These are phyloP conservation scores for Orius insidiosus DNA, from an alignment of 1,140 invertebrate species.

Conservation along the genomic window DNA sequence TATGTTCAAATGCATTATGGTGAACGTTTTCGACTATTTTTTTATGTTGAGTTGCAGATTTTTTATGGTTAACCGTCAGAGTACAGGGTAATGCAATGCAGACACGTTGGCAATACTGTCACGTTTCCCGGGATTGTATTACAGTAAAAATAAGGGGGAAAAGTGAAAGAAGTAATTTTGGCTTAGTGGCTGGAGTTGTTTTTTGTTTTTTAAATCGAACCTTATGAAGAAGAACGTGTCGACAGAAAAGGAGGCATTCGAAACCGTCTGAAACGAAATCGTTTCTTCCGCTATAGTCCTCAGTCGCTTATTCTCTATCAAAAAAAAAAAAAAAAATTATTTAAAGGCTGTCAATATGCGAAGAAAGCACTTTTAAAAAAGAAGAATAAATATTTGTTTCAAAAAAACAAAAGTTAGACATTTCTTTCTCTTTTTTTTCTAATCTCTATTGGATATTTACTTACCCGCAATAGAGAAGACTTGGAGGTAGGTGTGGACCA, in stretches of 20 bases:
- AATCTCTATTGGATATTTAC: conserved; percentile 14
- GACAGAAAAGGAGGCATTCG: conserved; percentile 78
- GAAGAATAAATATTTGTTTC: conserved; percentile 1
- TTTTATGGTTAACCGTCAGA: too few species aligned
- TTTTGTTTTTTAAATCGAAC: conserved; percentile 28
- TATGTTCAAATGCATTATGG: too few species aligned
- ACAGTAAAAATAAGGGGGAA: too few species aligned
- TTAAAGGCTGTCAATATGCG: background rate
- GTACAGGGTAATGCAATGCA: too few species aligned
- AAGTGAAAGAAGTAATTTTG: too few species aligned
- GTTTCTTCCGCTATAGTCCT: conserved; percentile 56
- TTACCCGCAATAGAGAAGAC: conserved; percentile 60
- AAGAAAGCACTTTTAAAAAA: background rate
- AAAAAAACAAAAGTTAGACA: conserved; percentile 3
- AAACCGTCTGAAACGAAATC: conserved; percentile 66
- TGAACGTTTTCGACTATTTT: too few species aligned
- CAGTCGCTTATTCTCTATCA: conserved; percentile 45
- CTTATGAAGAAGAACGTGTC: conserved; percentile 86
- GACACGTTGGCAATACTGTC: too few species aligned
- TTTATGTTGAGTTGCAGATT: too few species aligned
- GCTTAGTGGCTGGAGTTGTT: too few species aligned
- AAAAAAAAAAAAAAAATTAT: too few species aligned
- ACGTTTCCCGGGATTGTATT: too few species aligned
- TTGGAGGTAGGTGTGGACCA: conserved; percentile 75
- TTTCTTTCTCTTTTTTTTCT: background rate